Base-by-base conservation (phyloP, 2,797 vertebrate species). In the Chrysocyon brachyurus region DNA sequence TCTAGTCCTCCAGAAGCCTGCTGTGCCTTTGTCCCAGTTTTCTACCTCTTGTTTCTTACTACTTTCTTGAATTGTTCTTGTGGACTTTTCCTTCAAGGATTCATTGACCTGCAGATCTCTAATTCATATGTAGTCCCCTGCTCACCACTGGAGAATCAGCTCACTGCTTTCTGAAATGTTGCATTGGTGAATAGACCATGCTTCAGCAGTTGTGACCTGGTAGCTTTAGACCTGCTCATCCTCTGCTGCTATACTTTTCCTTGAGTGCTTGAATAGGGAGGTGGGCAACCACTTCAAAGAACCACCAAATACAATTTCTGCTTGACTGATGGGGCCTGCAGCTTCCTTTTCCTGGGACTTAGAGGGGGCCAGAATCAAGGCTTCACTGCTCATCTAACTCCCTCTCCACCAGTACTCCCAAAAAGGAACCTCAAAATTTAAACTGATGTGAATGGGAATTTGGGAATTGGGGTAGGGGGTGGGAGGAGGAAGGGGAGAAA, bases 21-120 rank as follows among this genome's bases (percentile, higher is more conserved):
- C 90, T 78, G 91, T 97, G 96, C 77, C 97, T 94, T 92, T 82
- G 84, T 97, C 93, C 91, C 91, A 83, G 97, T 94, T 97, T 96
- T 97, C 96, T 97, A 95, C 93, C 96, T 96, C 61, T 96, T 90
- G 78, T 97, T 97, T 98, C 96, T 97, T 94, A 96, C 93, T 95
- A 78, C 96, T 96, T 97, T 97, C 93, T 97, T 96, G 96, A 96
- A 77, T 96, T 96, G 91, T 98, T 97, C 97, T 97, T 90, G 95
- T 97, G 97, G 98, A 98, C 97, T 97, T 94, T 97, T 97, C 97
- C 59, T 97, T 98, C 97, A 98, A 97, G 98, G 98, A 97, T 98
- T 94, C 95, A 93, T 88, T 97, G 98, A 94, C 97, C 91, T 96
- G 91, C 96, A 95, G 95, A 94, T 97, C 93, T 94, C 96, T 40